Conservation (phyloP, 2,888 invertebrate species). For the Amaurobius ferox region DNA sequence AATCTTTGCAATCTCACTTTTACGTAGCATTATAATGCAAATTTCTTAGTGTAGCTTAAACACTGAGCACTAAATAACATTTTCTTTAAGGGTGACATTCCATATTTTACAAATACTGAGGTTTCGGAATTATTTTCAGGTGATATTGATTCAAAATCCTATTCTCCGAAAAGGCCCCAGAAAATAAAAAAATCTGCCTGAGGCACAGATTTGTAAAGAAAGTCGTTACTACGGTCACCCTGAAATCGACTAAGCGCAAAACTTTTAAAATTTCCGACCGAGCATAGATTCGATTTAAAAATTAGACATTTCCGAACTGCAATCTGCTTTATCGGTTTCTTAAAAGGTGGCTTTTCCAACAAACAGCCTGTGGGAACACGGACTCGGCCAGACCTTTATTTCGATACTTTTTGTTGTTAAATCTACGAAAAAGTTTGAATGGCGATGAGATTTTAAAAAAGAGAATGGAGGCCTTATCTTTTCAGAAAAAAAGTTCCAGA, state of each 20-base stretch:
- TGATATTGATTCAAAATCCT: background rate
- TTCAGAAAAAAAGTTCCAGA: slow-evolving; percentile 52
- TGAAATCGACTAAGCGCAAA: slow-evolving; percentile 12
- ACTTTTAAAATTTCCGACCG: slow-evolving; percentile 12
- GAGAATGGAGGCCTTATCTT: slow-evolving; percentile 42
- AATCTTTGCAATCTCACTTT: too few species aligned
- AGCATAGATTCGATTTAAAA: slow-evolving; percentile 55
- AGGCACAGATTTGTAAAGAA: background rate
- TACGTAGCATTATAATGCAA: too few species aligned
- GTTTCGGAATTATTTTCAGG: too few species aligned
- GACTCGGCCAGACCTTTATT: background rate
- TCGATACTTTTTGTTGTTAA: background rate
- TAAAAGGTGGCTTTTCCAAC: slow-evolving; percentile 7
- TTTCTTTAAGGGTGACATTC: too few species aligned
- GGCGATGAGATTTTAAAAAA: slow-evolving; percentile 6
- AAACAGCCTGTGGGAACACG: slow-evolving; percentile 50
- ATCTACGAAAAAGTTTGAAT: background rate
- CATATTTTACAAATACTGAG: too few species aligned
- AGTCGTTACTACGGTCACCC: slow-evolving; percentile 4
- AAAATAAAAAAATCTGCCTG: background rate
- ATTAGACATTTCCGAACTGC: slow-evolving; percentile 62
- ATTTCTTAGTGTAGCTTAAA: too few species aligned
- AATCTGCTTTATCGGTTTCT: slow-evolving; percentile 29
- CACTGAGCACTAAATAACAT: too few species aligned
- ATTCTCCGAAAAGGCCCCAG: background rate